These are phyloP conservation scores for Laticauda colubrina DNA, from an alignment of 2,113 vertebrate genomes.

Conservation along the genomic window DNA sequence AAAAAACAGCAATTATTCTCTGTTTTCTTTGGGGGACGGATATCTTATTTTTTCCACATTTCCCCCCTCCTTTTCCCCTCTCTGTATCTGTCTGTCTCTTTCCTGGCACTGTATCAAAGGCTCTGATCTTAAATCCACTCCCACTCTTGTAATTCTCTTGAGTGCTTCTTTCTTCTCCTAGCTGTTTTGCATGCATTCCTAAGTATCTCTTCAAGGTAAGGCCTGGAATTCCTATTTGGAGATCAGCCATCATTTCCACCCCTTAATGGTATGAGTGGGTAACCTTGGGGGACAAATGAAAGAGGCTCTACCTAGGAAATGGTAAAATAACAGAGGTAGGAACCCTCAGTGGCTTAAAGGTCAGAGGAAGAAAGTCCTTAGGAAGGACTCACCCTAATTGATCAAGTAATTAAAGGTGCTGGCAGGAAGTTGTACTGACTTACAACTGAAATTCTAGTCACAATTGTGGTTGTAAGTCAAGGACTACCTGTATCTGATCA, in stretches of 20 bases:
- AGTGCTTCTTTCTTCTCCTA: conserved; percentile 65
- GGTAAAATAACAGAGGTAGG: background rate
- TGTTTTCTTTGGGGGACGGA: background rate
- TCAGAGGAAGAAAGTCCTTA: background rate
- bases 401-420: background rate
- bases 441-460: background rate
- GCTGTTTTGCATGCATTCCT: conserved; percentile 72
- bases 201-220: conserved; percentile 83
- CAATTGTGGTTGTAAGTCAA: background rate
- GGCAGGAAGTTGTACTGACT: background rate
- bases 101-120: conserved; percentile 4
- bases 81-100: background rate
- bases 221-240: conserved; percentile 46
- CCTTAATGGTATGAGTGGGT: background rate
- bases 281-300: background rate
- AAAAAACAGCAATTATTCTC: background rate
- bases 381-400: background rate
- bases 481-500: background rate
- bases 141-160: conserved; percentile 52
- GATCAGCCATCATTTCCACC: conserved; percentile 38
- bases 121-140: conserved; percentile 45
- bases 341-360: background rate
- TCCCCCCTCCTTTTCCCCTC: background rate
- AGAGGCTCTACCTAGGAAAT: background rate
- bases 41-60: conserved; percentile 6